Evolutionary conservation across 2,113 vertebrate genomes (phyloP).

Genomic region (Mustela nigripes): DNA sequence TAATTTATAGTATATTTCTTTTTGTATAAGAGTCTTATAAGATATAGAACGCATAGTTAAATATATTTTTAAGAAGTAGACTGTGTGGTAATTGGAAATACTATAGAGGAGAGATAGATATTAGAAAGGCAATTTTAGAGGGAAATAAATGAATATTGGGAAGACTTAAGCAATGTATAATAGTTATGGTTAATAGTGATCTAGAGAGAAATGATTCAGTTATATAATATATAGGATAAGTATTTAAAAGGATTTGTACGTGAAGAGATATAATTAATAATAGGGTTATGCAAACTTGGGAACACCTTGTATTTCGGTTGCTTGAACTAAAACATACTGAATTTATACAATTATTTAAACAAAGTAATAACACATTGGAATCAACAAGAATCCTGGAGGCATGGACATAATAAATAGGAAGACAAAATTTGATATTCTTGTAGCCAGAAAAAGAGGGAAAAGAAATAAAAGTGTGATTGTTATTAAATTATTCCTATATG

Average conservation of each 20-base stretch:
- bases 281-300: not conserved
- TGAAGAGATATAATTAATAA: not conserved
- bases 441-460: not conserved
- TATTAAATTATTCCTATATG: not conserved
- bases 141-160: not conserved
- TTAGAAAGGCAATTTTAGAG: constrained; percentile 41
- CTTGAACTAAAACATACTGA: constrained; percentile 7
- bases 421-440: not conserved
- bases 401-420: not conserved
- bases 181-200: not conserved
- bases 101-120: not conserved
- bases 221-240: not conserved
- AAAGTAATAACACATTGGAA: not conserved
- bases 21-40: not conserved
- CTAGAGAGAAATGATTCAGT: not conserved
- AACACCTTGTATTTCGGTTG: not conserved
- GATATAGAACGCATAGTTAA: not conserved
- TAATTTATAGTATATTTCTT: not conserved
- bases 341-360: not conserved
- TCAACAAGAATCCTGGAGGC: not conserved
- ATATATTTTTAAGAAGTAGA: not conserved
- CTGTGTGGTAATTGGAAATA: not conserved
- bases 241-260: not conserved
- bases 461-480: not conserved
- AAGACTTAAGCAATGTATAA: not conserved